Base-by-base conservation (phyloP, 2,113 vertebrate genomes). In the Cariama cristata region DNA sequence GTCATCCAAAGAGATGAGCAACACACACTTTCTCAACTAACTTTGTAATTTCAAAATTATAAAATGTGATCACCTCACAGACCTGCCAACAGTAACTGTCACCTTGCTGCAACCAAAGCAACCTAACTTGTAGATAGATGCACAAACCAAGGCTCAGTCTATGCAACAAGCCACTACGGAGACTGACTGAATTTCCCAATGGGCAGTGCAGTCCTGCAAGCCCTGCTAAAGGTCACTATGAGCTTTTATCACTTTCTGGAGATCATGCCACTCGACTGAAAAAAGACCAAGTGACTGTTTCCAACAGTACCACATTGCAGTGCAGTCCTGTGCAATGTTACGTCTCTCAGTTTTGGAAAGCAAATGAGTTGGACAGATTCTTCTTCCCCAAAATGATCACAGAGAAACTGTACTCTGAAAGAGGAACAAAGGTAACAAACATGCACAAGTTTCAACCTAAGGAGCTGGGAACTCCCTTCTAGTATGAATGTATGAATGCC, bases 301-400 rank as follows among this genome's bases (percentile, higher is more conserved):
- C 53, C 63, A 88, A 12, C 19, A 80, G 72, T 0, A 0, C 12
- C 10, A 2, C 0, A 0, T 49, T 69, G 50, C 67, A 83, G 20
- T 14, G 59, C 63, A 42, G 16, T 58, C 53, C 35, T 26, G 13
- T 26, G 56, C 52, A 55, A 44, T 1, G 0, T 14, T 44, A 24
- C 0, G 14, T 45, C 9, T 80, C 68, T 67, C 53, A 20, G 14
- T 64, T 60, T 44, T 79, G 74, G 33, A 23, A 89, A 52, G 17
- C n/a, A 79, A 77, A 52, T 2, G 2, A 81, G 26, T 74, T n/a
- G 11, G 47, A 60, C 32, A 56, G 63, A 75, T 72, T 81, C 44
- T 40, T 90, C 19, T 64, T 91, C 30, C 69, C 26, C 26, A 72
- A 59, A 79, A 87, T 32, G 30, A 71, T 44, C 26, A 40, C 26